Evolutionary conservation across 2,113 vertebrate species (phyloP), one percentile per base, ranked within the genome.

Genomic region (Cebus imitator): DNA sequence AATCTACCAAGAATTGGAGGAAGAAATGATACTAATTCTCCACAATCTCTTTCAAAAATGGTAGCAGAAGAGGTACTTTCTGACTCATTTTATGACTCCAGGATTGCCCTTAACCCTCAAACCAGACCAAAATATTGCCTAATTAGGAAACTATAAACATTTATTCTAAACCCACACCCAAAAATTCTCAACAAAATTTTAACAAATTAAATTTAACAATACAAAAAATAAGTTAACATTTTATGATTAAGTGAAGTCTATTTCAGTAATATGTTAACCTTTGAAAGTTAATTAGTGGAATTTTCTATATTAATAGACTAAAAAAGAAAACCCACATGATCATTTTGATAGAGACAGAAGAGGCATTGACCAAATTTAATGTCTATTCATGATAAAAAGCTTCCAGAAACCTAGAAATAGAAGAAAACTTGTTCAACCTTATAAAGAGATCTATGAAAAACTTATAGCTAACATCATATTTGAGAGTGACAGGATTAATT

Each of bases 151-250:
- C 11, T 55, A 14, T 16, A 93, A 96, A 23, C 14, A 80, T 40
- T 27, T 5, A 32, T 88, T 32, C 37, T 85, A 43, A 23, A 40
- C 8, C 40, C 8, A 43, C 20, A 88, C 23, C 79, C 6, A 84
- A 90, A 94, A 79, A 78, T 64, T 92, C 10, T 32, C 66, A 55
- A 92, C 30, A 83, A 80, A 87, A 90, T 81, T 80, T 89, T 87
- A 94, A 32, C 50, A 93, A 89, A 30, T 84, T 86, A 10, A 52
- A 43, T 48, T 91, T 87, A 93, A 80, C 17, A 90, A 40, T 58
- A 90, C 35, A 75, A 52, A 87, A 95, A 72, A 30, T n/a, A 87
- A 37, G 27, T 79, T 18, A 85, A 68, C 6, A 76, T 4, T 48
- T 86, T 3, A 45, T 37, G 30, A 58, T 61, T 94, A 21, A 55